Evolutionary conservation across 1,140 invertebrate genomes (phyloP).

Genomic region (Panagrolaimus sp.): DNA sequence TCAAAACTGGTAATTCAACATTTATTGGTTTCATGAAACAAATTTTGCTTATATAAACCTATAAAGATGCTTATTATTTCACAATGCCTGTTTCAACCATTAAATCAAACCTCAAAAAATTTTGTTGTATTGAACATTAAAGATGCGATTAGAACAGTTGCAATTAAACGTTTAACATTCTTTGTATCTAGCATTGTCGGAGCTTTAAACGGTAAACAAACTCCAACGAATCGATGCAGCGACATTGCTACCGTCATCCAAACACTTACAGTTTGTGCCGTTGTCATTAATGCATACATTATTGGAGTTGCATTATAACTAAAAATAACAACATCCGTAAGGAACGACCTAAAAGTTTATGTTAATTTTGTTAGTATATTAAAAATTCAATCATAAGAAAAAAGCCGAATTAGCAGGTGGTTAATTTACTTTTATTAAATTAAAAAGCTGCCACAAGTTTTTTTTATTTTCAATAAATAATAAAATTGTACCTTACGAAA

Average conservation of each 20-base stretch:
- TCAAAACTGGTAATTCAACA: slow-evolving; percentile 1
- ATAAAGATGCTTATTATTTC: background rate
- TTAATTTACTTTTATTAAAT: background rate
- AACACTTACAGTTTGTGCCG: slow-evolving; percentile 28
- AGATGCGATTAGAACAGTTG: slow-evolving; percentile 26
- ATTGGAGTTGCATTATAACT: slow-evolving; percentile 24
- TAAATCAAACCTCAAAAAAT: slow-evolving; percentile 41
- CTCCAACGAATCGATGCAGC: slow-evolving; percentile 44
- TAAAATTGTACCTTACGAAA: slow-evolving; percentile 25
- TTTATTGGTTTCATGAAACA: background rate
- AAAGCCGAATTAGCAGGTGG: background rate
- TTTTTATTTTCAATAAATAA: slow-evolving; percentile 11
- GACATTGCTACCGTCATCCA: slow-evolving; percentile 49
- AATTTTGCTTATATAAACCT: slow-evolving; percentile 11
- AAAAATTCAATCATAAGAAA: background rate
- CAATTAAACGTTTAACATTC: slow-evolving; percentile 40
- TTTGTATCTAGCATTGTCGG: slow-evolving; percentile 19
- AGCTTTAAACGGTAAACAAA: slow-evolving; percentile 43
- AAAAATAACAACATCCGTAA: slow-evolving; percentile 4
- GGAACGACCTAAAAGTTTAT: background rate
- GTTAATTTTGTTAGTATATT: slow-evolving; percentile 1
- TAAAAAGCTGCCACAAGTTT: background rate
- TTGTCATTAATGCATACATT: slow-evolving; percentile 30
- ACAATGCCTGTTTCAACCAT: background rate
- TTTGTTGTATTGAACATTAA: slow-evolving; percentile 42